Evolutionary conservation across 2,888 invertebrate genomes (phyloP).

Genomic region (Elysia crispata): DNA sequence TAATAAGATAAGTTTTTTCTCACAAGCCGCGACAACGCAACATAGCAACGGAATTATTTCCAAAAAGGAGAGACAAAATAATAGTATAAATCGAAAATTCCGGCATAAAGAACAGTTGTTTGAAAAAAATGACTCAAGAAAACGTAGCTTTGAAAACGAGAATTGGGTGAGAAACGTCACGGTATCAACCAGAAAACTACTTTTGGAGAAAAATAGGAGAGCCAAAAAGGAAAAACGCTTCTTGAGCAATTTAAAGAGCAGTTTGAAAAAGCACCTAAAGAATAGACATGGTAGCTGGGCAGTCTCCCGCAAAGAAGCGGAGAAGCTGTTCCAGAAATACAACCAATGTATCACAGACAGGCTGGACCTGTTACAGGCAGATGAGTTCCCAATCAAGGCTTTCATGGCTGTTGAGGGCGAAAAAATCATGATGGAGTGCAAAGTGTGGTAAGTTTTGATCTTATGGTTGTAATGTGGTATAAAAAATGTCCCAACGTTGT

Average conservation of each 20-base stretch:
- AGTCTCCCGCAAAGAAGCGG: constrained; percentile 53
- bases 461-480: neutral
- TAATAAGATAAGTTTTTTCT: no score
- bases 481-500: no score
- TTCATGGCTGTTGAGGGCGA: constrained; percentile 65
- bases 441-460: constrained; percentile 52
- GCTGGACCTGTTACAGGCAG: constrained; percentile 10
- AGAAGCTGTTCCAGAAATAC: constrained; percentile 58
- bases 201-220: neutral
- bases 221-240: constrained; percentile 20
- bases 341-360: constrained; percentile 58
- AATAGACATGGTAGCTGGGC: constrained; percentile 48
- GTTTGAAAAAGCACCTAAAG: constrained; percentile 11
- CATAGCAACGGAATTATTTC: no score
- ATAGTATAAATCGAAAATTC: no score
- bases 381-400: constrained; percentile 57
- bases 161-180: no score
- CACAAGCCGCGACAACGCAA: no score
- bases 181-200: no score
- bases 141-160: no score
- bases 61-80: no score
- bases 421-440: constrained; percentile 59
- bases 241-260: constrained; percentile 16
- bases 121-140: no score
- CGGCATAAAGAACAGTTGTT: no score